Percentiles rank a stretch among this genome's conserved stretches.
Conservation (phyloP, 2,888 invertebrate species). For the Epistrophe grossulariae region DNA sequence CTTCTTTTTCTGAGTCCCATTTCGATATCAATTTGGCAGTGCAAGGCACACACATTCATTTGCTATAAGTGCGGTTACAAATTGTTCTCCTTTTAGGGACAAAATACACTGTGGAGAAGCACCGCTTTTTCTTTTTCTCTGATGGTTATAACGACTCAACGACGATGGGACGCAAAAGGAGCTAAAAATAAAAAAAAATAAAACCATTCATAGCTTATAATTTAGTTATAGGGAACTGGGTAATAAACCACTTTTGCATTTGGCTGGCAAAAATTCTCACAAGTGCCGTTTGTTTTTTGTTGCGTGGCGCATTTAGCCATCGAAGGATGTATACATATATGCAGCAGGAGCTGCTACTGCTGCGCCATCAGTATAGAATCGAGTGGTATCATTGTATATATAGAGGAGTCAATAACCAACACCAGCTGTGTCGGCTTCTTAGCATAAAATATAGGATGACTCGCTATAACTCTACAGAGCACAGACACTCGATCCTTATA, state of each 20-base stretch:
- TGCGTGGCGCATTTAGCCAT: slow-evolving; percentile 39
- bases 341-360: slow-evolving; percentile 28
- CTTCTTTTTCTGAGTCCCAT: slow-evolving; percentile 34
- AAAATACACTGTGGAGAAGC: slow-evolving; percentile 39
- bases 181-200: slow-evolving; percentile 4
- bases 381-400: not conserved
- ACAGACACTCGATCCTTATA: slow-evolving; percentile 40
- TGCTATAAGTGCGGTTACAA: slow-evolving; percentile 68
- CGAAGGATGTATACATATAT: not conserved
- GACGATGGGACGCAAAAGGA: slow-evolving; percentile 4
- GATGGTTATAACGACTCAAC: slow-evolving; percentile 1
- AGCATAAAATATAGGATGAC: slow-evolving; percentile 38
- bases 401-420: slow-evolving; percentile 39
- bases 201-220: slow-evolving; percentile 58
- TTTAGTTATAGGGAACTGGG: slow-evolving; percentile 75
- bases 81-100: slow-evolving; percentile 74
- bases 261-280: slow-evolving; percentile 64
- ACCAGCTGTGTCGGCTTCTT: slow-evolving; percentile 51
- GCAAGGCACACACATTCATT: slow-evolving; percentile 54
- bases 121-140: slow-evolving; percentile 20
- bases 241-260: slow-evolving; percentile 75
- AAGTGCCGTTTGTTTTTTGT: slow-evolving; percentile 70
- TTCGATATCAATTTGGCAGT: slow-evolving; percentile 51
- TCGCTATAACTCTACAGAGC: not conserved
- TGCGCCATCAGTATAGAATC: not conserved